Base-by-base conservation (phyloP, 2,113 vertebrate genomes). In the Geococcyx californianus region DNA sequence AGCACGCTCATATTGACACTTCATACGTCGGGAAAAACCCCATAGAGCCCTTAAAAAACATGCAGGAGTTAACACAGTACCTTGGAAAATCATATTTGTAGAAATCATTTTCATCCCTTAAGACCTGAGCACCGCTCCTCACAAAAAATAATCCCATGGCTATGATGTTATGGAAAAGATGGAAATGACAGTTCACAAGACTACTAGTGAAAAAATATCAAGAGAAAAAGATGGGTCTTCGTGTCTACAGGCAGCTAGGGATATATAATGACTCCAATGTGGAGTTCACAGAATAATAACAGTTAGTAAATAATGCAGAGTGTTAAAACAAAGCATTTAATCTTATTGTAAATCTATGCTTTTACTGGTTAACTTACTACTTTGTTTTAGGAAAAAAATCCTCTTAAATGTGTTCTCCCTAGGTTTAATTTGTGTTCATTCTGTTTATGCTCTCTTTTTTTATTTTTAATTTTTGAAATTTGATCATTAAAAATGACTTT, bases 131-230 rank as follows among this genome's bases (percentile, higher is more conserved):
- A 9, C 40, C 58, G 81, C 17, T 56, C 64, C 16, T 91, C 64
- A 93, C 16, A 75, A 84, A 75, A 89, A 88, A 87, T 83, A 96
- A 95, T 94, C 94, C 91, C 26, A 91, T 67, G 67, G n/a, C 59
- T 87, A 59, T n/a, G 47, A 83, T 38, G 8, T 47, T 84, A 87
- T 49, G 66, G 95, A 89, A 56, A 94, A 66, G 23, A 92, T 93
- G 70, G 76, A 97, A 96, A 96, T 54, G 70, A 88, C 16, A 93
- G 67, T 69, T 97, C 79, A 82, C 25, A 80, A 90, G 83, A 72
- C 29, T 77, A 45, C 80, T 64, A 84, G 51, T 92, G 96, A 97
- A 96, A 62, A 97, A 83, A 93, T 85, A 58, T 19, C 40, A 84
- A 80, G 49, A 87, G 44, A 51, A 91, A 80, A 89, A 77, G 23